Base-by-base conservation (phyloP, 2,113 vertebrate genomes). In the Daubentonia madagascariensis region DNA sequence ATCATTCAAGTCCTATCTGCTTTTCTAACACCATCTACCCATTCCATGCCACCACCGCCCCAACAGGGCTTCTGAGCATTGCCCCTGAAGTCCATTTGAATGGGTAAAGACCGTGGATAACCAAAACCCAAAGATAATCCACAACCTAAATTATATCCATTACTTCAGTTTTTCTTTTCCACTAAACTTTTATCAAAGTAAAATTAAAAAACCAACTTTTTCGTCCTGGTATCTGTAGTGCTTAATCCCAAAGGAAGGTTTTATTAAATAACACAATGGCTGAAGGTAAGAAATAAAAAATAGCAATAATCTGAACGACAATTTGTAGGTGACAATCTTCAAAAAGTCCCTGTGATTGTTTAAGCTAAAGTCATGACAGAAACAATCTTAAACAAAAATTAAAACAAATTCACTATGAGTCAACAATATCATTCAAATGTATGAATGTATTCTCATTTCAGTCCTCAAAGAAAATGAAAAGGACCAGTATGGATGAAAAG, bases 221-320 rank as follows among this genome's bases (percentile, higher is more conserved):
- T 45, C 73, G 75, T 57, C 11, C 95, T 65, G 54, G 20, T 80
- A 85, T 54, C 45, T 94, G 16, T 59, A 83, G 1, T 61, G 57
- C 30, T 97, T 30, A 76, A 87, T 76, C 52, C 7, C 18, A 57
- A 84, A 3, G 18, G 40, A 94, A 84, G 22, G 8, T 85, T 97
- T 87, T 90, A 78, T 35, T 89, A 94, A 89, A 25, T 30, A 95
- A 92, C 2, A 85, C 11, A 97, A 83, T 86, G 22, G 73, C 63
- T 97, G 8, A 59, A 70, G 23, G 23, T 80, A 91, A 84, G 52
- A 96, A 95, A 85, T 75, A 54, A 92, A 94, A 83, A 97, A 28
- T 84, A 50, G 59, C 30, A 8, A 89, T 52, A 70, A 84, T 35
- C n/a, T 17, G 8, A 96, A 54, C n/a, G 65, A 81, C 35, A 96